Evolutionary conservation across 2,888 invertebrate genomes (phyloP), one percentile per base, ranked within the genome.

Genomic region (Myopa tessellatipennis): DNA sequence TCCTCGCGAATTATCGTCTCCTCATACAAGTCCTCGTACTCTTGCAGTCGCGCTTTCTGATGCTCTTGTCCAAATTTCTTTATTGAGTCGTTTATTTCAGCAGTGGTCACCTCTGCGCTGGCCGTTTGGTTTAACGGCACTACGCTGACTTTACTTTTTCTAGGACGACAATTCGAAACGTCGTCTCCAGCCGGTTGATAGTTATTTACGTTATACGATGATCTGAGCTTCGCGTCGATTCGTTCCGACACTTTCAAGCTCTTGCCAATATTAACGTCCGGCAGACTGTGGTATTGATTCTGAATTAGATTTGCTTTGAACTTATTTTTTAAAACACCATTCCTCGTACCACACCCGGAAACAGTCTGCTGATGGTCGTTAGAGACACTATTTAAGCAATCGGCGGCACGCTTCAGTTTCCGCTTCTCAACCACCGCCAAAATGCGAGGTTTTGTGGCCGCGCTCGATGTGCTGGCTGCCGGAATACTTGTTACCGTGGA

Each of bases 251-350:
- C 93, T 83, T 93, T 91, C 79, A 94, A 90, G 85, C 92, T 93
- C 86, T 93, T 93, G 79, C 93, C 92, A 38, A 93, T 92, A 77
- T 93, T 92, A 69, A 94, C 92, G 87, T 94, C 94, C 10, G 94
- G 94, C 80, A 94, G 89, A 36, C 94, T 94, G 87, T 92, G 92
- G 84, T 93, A 94, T 85, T 93, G 93, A 86, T 94, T 93, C 86
- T 93, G 92, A 80, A 91, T 90, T 79, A 93, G 82, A 82, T 86
- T 86, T 50, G 84, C 81, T 79, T 84, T 86, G n/a, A 52, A 52
- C 4, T 71, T 76, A 65, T 7, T 38, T 45, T 45, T 45, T 65
- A 6, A 63, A 58, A 7, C 63, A 36, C 55, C 67, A 40, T 34
- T 50, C 55, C 7, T 63, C 70, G 50, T 75, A 67, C 6, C 76